Evolutionary conservation across 2,888 invertebrate genomes (phyloP), one percentile per base, ranked within the genome.

Genomic region (Agonum fuliginosum): DNA sequence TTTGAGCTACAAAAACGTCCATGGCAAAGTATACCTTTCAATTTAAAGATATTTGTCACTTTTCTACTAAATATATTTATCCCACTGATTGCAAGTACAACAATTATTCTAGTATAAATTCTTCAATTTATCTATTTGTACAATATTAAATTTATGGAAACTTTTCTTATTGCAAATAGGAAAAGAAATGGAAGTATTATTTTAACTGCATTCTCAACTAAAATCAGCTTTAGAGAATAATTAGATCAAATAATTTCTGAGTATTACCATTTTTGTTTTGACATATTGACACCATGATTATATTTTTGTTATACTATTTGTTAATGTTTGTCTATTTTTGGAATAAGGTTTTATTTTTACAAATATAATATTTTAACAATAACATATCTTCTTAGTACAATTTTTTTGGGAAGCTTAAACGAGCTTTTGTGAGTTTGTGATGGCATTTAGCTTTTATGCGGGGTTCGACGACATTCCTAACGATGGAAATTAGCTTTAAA

Each of bases 241-340:
- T 30, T 62, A 62, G 58, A 62, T 30, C 58, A 62, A 62, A 62
- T 62, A 1, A n/a, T n/a, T n/a, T n/a, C n/a, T 3, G 14, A 62
- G 58, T 62, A 62, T 62, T 62, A 58, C 30, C 14, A 46, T 17
- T 14, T 6, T 58, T 58, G 27, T 58, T 46, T 58, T 58, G 10
- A 30, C 8, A 12, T 14, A n/a, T n/a, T n/a, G 17, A 30, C 20
- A 22, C 24, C 30, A 58, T 30, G 27, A 58, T 58, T 62, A 54
- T 54, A 54, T 62, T 27, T 62, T 62, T 62, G 58, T 62, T 62
- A 62, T 17, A 30, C 20, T 17, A 30, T 17, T 62, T 62, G 58
- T 34, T 30, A 10, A 30, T 54, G 54, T 54, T 46, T 46, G 46
- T 46, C 19, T 62, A 62, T 62, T 58, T 62, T 62, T 27, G 58